phyloP scores from a whole-genome alignment of 2,888 invertebrate species.

The Drosophila borborema region DNA sequence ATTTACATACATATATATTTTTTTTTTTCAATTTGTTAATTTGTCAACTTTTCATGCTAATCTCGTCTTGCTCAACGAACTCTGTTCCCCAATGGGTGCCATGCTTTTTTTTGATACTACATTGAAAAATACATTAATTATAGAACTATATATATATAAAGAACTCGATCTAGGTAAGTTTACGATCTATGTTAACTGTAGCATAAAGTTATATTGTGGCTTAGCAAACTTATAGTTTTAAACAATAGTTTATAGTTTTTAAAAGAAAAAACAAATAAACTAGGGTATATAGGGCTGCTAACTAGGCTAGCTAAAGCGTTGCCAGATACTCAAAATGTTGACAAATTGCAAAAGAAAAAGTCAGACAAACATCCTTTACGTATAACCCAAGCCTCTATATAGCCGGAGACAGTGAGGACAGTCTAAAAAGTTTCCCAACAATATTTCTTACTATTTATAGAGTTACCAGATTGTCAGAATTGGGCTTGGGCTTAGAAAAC shows the following conservation, averaged over 20 bases:
- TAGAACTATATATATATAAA: constrained; percentile 1
- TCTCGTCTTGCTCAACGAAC: constrained; percentile 71
- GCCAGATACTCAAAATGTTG: neutral
- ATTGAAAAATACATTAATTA: constrained; percentile 17
- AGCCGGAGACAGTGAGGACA: neutral
- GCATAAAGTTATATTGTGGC: constrained; percentile 71
- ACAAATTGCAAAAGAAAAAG: neutral
- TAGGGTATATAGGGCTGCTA: constrained; percentile 8
- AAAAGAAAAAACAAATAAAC: constrained; percentile 13
- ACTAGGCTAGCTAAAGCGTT: constrained; percentile 2
- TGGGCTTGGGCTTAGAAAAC: neutral
- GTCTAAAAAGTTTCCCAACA: neutral
- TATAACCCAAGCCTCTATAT: neutral
- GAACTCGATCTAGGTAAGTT: constrained; percentile 25
- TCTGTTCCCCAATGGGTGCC: constrained; percentile 78
- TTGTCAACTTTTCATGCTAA: neutral
- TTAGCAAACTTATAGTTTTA: constrained; percentile 81
- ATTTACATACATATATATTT: neutral
- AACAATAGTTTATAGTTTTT: constrained; percentile 64
- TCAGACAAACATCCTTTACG: neutral
- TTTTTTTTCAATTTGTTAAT: neutral
- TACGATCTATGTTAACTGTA: constrained; percentile 39
- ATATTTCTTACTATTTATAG: neutral
- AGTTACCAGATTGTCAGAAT: neutral
- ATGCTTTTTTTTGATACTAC: constrained; percentile 73